phyloP scores from a whole-genome alignment of 2,797 vertebrate species.

The Helarctos malayanus region DNA sequence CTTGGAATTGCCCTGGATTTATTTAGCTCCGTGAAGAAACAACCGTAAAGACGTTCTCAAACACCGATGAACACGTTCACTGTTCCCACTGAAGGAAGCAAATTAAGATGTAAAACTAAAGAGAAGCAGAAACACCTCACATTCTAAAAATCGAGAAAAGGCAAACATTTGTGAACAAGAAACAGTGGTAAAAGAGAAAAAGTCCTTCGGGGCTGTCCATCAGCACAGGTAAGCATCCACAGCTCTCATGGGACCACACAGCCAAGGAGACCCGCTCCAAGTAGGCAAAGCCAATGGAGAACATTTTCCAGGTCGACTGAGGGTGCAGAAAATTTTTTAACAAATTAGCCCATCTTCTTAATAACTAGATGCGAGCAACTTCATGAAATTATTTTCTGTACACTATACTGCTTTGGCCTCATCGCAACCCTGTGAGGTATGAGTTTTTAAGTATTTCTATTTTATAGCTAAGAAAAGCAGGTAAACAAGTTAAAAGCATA shows the following conservation, averaged over 20 bases:
- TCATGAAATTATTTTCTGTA: background rate
- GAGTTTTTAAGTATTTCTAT: background rate
- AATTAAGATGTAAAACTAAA: background rate
- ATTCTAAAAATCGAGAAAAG: background rate
- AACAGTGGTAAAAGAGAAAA: background rate
- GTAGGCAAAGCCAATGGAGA: fast-evolving
- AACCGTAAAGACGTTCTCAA: background rate
- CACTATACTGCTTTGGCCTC: background rate
- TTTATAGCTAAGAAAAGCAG: background rate
- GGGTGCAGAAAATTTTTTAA: background rate
- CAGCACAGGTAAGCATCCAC: fast-evolving
- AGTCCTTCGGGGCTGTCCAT: background rate
- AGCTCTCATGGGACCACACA: fast-evolving
- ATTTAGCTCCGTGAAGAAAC: slow-evolving; percentile 10
- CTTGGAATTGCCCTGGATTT: background rate
- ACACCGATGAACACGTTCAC: background rate
- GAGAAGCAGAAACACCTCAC: background rate
- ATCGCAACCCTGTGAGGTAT: background rate
- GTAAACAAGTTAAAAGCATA: background rate
- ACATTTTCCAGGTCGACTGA: background rate
- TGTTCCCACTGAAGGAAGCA: background rate
- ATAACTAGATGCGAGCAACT: background rate
- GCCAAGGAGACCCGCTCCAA: background rate
- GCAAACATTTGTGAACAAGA: background rate
- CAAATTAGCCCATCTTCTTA: background rate